A percentile compares a stretch with the other conserved stretches of the same genome.
These are phyloP conservation scores for Hippolais icterina DNA, from an alignment of 2,113 vertebrate genomes.

Conservation along the genomic window DNA sequence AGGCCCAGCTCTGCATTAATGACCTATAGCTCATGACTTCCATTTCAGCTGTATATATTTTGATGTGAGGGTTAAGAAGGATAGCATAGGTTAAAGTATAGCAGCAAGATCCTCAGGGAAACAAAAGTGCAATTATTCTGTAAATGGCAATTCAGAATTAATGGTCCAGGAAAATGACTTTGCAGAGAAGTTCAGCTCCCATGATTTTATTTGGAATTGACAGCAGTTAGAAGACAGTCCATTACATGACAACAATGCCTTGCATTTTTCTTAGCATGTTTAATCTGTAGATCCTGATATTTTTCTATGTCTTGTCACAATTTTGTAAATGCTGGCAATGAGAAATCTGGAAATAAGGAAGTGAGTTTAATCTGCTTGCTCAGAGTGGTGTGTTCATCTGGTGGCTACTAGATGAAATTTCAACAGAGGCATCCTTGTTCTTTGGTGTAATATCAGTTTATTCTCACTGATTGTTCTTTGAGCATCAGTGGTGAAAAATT, in stretches of 20 bases:
- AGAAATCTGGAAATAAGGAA: neutral
- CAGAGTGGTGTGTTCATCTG: neutral
- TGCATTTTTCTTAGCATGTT: neutral
- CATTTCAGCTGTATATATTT: conserved; percentile 56
- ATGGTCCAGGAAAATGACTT: conserved; percentile 61
- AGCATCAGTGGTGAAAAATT: neutral
- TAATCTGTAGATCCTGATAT: neutral
- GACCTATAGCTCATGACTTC: conserved; percentile 57
- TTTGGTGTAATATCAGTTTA: neutral
- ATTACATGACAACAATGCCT: neutral
- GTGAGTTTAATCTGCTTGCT: neutral
- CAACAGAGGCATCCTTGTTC: neutral
- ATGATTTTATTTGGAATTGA: conserved; percentile 47
- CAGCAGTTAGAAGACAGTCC: neutral
- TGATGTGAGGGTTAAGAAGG: conserved; percentile 65
- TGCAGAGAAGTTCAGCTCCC: conserved; percentile 34
- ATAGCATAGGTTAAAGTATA: conserved; percentile 53
- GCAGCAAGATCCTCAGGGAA: conserved; percentile 36
- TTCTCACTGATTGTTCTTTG: neutral
- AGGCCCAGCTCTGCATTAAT: conserved; percentile 51
- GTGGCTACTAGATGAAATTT: neutral
- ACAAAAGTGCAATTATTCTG: conserved; percentile 56
- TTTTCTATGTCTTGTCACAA: neutral
- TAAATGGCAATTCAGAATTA: conserved; percentile 66
- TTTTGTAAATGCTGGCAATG: neutral